These are phyloP conservation scores for Micoletzkya japonica DNA, from an alignment of 2,888 invertebrate species.

Conservation along the genomic window DNA sequence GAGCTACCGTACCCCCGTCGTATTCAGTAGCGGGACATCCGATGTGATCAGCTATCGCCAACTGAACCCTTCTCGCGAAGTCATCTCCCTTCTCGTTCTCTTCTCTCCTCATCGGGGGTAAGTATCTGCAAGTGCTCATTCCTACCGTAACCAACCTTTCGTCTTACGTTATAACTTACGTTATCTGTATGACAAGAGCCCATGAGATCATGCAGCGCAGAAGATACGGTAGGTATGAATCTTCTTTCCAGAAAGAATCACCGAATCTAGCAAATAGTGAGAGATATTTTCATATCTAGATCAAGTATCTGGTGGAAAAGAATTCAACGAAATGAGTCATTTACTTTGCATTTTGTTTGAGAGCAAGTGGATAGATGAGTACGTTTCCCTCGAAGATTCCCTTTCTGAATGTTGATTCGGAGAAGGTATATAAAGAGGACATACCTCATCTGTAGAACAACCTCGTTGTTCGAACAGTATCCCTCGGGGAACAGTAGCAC, in stretches of 20 bases:
- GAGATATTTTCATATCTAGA: neutral
- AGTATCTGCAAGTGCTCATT: neutral
- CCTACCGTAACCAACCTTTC: constrained; percentile 20
- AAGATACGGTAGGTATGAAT: constrained; percentile 40
- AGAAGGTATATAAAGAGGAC: neutral
- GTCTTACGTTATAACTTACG: constrained; percentile 32
- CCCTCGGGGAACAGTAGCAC: constrained; percentile 26
- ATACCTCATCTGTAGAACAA: constrained; percentile 36
- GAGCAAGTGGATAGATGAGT: constrained; percentile 39
- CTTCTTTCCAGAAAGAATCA: constrained; percentile 44
- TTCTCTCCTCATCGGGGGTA: constrained; percentile 7
- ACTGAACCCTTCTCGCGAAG: constrained; percentile 44
- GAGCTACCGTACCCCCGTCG: constrained; percentile 41
- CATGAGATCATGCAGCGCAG: constrained; percentile 42
- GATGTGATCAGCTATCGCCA: constrained; percentile 34
- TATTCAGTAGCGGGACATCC: constrained; percentile 37
- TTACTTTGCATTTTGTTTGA: constrained; percentile 37
- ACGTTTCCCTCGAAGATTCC: constrained; percentile 40
- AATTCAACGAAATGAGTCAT: neutral
- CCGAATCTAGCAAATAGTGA: constrained; percentile 41
- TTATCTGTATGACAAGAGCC: constrained; percentile 29
- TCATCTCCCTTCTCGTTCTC: constrained; percentile 36
- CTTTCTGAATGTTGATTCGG: constrained; percentile 33
- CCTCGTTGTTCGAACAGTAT: constrained; percentile 22
- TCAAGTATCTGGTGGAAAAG: neutral